These are phyloP conservation scores for Nasonia longicornis DNA, from an alignment of 1,140 invertebrate species.

Conservation along the genomic window DNA sequence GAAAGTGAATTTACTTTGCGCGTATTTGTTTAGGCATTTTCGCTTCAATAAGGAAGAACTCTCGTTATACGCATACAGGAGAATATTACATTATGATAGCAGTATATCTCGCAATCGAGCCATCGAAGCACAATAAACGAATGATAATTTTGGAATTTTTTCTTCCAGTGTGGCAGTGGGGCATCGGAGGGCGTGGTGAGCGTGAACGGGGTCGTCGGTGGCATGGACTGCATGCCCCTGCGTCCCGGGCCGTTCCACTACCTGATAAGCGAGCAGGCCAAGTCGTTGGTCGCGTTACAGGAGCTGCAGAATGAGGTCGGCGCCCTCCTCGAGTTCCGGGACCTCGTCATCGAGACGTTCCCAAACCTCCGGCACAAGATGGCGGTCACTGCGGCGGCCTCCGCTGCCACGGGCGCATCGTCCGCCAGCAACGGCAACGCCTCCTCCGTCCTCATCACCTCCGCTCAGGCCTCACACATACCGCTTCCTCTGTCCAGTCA, in stretches of 20 bases:
- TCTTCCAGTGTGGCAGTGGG: constrained; percentile 60
- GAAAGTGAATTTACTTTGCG: constrained; percentile 21
- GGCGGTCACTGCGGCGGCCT: constrained; percentile 67
- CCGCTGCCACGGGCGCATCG: constrained; percentile 53
- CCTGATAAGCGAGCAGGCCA: constrained; percentile 84
- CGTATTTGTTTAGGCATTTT: constrained; percentile 26
- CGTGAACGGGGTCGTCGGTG: constrained; percentile 69
- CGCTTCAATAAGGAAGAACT: constrained; percentile 24
- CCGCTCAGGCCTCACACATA: constrained; percentile 58
- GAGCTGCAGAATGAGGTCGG: constrained; percentile 93
- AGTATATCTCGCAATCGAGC: too few species aligned
- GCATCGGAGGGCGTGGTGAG: constrained; percentile 60
- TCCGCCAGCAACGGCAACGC: constrained; percentile 52
- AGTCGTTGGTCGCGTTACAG: constrained; percentile 81
- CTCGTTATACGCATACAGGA: not conserved
- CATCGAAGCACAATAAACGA: too few species aligned
- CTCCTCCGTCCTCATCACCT: constrained; percentile 61
- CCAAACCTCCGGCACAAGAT: constrained; percentile 88
- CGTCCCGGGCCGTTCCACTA: constrained; percentile 80
- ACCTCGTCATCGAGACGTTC: constrained; percentile 91
- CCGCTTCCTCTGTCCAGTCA: constrained; percentile 60
- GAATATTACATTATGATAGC: too few species aligned
- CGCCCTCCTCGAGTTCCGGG: constrained; percentile 87
- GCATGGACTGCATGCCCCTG: constrained; percentile 80
- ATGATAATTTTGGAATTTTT: too few species aligned